These are phyloP conservation scores for Allophyes oxyacanthae DNA, from an alignment of 2,888 invertebrate genomes.

Conservation along the genomic window DNA sequence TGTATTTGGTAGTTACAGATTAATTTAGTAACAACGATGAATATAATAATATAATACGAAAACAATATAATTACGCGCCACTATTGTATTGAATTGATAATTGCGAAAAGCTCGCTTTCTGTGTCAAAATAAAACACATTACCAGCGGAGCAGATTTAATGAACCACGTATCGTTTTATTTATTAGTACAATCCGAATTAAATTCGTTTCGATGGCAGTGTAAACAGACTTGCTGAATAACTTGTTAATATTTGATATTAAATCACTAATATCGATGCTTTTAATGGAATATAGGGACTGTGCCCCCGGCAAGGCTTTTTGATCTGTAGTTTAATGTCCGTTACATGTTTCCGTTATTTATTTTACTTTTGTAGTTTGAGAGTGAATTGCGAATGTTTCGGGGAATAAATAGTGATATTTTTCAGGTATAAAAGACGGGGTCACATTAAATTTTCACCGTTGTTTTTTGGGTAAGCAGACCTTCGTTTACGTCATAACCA, in stretches of 20 bases:
- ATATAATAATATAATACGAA: no score
- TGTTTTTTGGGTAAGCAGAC: not conserved
- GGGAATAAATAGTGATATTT: no score
- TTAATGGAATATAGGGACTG: constrained; percentile 30
- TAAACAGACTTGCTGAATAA: constrained; percentile 44
- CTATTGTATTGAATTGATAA: constrained; percentile 28
- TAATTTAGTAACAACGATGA: no score
- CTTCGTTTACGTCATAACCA: no score
- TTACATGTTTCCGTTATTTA: constrained; percentile 35
- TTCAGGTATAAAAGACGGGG: no score
- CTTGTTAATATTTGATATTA: constrained; percentile 43
- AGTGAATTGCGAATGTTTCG: constrained; percentile 24
- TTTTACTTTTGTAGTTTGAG: constrained; percentile 25
- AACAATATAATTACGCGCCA: no score
- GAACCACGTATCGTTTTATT: constrained; percentile 30
- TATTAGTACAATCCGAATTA: constrained; percentile 13
- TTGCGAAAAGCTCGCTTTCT: constrained; percentile 14
- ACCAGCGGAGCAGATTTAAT: constrained; percentile 25
- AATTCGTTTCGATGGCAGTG: constrained; percentile 26
- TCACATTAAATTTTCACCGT: no score
- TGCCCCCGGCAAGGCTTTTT: constrained; percentile 36
- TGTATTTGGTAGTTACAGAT: no score
- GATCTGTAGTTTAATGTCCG: constrained; percentile 40
- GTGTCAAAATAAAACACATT: constrained; percentile 20
- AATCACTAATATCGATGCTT: constrained; percentile 30